Evolutionary conservation across 1,140 invertebrate species (phyloP).

Genomic region (Dreissena polymorpha): DNA sequence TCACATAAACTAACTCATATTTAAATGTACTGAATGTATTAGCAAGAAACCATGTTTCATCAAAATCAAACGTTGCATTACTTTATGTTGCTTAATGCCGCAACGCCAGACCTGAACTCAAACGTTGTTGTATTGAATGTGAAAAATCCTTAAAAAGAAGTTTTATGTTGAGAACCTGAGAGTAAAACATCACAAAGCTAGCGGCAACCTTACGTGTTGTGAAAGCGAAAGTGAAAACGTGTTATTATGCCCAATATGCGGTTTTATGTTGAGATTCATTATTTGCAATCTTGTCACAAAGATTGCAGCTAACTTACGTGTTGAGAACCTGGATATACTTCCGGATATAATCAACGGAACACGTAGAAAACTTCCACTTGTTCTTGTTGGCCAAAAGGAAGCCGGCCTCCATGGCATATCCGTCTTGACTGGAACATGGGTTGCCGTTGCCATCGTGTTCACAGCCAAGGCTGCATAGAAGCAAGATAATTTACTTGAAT

Average conservation of each 20-base stretch:
- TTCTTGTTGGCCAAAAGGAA: constrained; percentile 44
- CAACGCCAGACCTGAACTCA: too few species aligned
- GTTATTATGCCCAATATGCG: not conserved
- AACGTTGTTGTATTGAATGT: too few species aligned
- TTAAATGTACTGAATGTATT: too few species aligned
- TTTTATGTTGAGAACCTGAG: not conserved
- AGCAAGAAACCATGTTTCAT: too few species aligned
- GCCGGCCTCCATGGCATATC: constrained; percentile 47
- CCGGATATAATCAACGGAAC: constrained; percentile 30
- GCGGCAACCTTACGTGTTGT: not conserved
- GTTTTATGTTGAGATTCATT: not conserved
- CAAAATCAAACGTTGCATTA: too few species aligned
- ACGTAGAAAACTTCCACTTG: constrained; percentile 48
- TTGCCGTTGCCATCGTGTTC: constrained; percentile 43
- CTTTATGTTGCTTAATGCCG: too few species aligned
- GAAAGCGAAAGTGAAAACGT: too few species aligned
- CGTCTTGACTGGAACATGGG: constrained; percentile 18
- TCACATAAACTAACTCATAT: too few species aligned
- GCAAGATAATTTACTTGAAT: too few species aligned
- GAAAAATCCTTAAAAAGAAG: too few species aligned
- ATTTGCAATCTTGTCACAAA: not conserved
- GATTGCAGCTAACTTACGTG: not conserved
- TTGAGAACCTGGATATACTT: constrained; percentile 22
- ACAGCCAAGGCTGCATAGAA: constrained; percentile 35
- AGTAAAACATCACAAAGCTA: not conserved